Percentiles rank a stretch among this genome's conserved stretches.
phyloP scores from a whole-genome alignment of 2,888 invertebrate genomes.

The Mesorhabditis belari region DNA sequence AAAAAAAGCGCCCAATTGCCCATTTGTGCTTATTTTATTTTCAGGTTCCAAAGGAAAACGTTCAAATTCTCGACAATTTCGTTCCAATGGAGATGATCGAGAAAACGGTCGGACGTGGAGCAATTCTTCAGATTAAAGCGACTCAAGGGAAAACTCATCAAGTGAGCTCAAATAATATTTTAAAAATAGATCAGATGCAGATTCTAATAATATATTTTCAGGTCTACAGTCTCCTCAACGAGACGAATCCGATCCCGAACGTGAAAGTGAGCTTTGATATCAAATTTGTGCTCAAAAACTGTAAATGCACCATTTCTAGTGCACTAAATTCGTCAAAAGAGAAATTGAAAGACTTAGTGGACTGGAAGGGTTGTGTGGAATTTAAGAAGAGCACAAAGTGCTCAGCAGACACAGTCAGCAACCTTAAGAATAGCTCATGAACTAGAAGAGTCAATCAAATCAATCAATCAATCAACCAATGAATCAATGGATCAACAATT shows the following conservation, averaged over 20 bases:
- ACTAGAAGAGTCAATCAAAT: too few species aligned
- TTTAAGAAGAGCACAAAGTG: not conserved
- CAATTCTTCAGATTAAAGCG: conserved; percentile 29
- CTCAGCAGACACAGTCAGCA: not conserved
- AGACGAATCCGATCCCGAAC: conserved; percentile 32
- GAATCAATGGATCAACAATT: too few species aligned
- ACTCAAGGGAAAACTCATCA: conserved; percentile 34
- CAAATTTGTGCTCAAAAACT: too few species aligned
- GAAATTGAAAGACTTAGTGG: not conserved
- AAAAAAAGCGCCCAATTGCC: too few species aligned
- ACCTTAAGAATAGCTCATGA: too few species aligned
- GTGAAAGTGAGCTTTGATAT: not conserved
- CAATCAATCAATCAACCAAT: too few species aligned
- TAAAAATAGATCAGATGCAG: not conserved
- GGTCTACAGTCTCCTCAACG: conserved; percentile 23
- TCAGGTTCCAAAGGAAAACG: not conserved
- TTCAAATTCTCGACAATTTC: conserved; percentile 31
- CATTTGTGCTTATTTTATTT: too few species aligned
- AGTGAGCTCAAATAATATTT: not conserved
- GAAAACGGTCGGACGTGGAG: conserved; percentile 32
- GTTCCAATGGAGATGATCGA: conserved; percentile 34
- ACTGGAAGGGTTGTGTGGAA: not conserved
- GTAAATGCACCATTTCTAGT: not conserved
- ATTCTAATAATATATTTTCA: conserved; percentile 1
- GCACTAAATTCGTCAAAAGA: not conserved